Conservation (phyloP, 2,113 vertebrate species). For the Chloebia gouldiae region DNA sequence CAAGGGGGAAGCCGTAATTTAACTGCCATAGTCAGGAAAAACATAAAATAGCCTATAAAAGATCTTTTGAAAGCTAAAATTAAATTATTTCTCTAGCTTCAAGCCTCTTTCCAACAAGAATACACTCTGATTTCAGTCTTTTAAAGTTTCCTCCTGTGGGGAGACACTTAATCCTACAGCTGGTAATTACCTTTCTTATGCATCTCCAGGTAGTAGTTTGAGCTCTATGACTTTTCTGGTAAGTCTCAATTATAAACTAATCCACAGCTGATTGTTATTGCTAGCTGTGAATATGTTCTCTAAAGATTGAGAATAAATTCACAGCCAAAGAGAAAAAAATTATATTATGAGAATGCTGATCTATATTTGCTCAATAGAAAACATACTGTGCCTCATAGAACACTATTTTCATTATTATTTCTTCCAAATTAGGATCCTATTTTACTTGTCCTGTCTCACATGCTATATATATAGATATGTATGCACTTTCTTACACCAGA, state of each 20-base stretch:
- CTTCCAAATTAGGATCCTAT: background rate
- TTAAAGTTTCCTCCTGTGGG: slow-evolving; percentile 19
- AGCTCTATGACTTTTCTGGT: slow-evolving; percentile 47
- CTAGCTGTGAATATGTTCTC: slow-evolving; percentile 19
- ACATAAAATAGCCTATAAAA: background rate
- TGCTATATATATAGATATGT: background rate
- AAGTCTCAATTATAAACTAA: slow-evolving; percentile 57
- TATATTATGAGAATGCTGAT: background rate
- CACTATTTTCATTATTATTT: background rate
- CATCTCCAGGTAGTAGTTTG: slow-evolving; percentile 45
- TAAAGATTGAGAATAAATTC: slow-evolving; percentile 2
- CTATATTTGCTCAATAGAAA: background rate
- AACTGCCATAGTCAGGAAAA: background rate
- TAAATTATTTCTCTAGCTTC: slow-evolving; percentile 14
- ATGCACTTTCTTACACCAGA: background rate
- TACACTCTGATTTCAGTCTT: slow-evolving; percentile 22
- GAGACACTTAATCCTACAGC: slow-evolving; percentile 44
- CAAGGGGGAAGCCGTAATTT: background rate
- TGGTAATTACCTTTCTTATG: slow-evolving; percentile 53
- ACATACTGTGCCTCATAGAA: background rate
- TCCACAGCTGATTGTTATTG: slow-evolving; percentile 37
- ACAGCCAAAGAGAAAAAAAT: background rate
- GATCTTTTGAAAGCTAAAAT: slow-evolving; percentile 30
- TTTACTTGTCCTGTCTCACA: background rate
- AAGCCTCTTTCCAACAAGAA: slow-evolving; percentile 10